phyloP scores from a whole-genome alignment of 1,140 invertebrate genomes.

The Antheraea pernyi region DNA sequence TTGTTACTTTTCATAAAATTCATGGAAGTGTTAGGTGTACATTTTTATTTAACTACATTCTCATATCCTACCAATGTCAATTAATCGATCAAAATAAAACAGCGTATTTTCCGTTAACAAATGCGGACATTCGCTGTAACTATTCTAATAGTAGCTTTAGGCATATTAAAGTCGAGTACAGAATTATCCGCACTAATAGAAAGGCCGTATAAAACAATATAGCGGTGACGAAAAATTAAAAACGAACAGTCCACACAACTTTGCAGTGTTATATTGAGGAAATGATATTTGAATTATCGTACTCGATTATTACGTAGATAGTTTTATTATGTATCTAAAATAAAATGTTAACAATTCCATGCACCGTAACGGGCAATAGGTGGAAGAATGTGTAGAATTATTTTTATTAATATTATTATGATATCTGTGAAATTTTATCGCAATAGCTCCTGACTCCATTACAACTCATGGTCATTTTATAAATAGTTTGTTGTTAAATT shows the following conservation, averaged over 20 bases:
- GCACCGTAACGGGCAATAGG: not conserved
- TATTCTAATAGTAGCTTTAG: conserved; percentile 1
- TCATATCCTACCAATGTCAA: not conserved
- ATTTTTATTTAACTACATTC: too few species aligned
- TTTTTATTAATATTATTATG: too few species aligned
- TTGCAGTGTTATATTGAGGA: conserved; percentile 14
- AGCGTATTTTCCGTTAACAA: not conserved
- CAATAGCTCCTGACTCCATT: too few species aligned
- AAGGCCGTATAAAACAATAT: conserved; percentile 29
- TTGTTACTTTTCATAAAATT: too few species aligned
- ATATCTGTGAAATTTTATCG: too few species aligned
- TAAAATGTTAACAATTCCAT: not conserved
- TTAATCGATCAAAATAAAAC: not conserved
- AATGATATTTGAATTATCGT: conserved; percentile 23
- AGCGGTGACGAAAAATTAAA: conserved; percentile 22
- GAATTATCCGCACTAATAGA: conserved; percentile 20
- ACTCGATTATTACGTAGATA: conserved; percentile 11
- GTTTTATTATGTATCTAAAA: conserved; percentile 15
- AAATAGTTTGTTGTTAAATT: too few species aligned
- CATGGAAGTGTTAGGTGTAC: too few species aligned
- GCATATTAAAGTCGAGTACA: not conserved
- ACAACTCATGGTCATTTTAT: too few species aligned
- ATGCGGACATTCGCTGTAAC: not conserved
- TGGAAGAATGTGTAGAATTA: not conserved
- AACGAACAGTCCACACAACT: conserved; percentile 16